These are phyloP conservation scores for Psilanteris sp. DNA, from an alignment of 1,140 invertebrate genomes.

Conservation along the genomic window DNA sequence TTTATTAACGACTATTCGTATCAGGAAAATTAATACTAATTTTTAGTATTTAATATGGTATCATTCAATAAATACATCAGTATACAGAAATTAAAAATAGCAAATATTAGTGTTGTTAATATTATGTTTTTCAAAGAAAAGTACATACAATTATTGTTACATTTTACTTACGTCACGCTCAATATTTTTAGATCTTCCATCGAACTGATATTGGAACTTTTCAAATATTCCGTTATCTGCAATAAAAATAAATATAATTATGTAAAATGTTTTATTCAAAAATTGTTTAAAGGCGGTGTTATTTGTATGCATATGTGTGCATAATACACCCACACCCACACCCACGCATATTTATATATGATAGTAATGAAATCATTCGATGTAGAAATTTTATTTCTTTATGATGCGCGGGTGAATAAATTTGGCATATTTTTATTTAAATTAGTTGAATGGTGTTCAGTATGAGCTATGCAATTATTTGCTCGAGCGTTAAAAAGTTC, in stretches of 20 bases:
- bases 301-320: no score
- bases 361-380: conserved; percentile 17
- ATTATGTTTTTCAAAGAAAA: no score
- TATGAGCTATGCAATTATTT: conserved; percentile 20
- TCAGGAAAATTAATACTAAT: no score
- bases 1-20: no score
- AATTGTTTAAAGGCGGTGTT: conserved; percentile 22
- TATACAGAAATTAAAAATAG: no score
- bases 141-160: no score
- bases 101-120: no score
- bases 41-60: no score
- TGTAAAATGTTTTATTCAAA: conserved; percentile 11
- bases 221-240: conserved; percentile 84
- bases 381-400: conserved; percentile 2
- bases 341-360: no score
- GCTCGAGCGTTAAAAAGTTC: conserved; percentile 14
- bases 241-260: conserved; percentile 69
- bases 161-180: conserved; percentile 83
- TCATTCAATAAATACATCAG: no score
- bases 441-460: background rate
- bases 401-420: background rate
- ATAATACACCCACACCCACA: no score
- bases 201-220: conserved; percentile 83
- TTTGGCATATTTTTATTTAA: conserved; percentile 21
- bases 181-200: conserved; percentile 85